These are phyloP conservation scores for Anser brachyrhynchus DNA, from an alignment of 2,113 vertebrate species.

Conservation along the genomic window DNA sequence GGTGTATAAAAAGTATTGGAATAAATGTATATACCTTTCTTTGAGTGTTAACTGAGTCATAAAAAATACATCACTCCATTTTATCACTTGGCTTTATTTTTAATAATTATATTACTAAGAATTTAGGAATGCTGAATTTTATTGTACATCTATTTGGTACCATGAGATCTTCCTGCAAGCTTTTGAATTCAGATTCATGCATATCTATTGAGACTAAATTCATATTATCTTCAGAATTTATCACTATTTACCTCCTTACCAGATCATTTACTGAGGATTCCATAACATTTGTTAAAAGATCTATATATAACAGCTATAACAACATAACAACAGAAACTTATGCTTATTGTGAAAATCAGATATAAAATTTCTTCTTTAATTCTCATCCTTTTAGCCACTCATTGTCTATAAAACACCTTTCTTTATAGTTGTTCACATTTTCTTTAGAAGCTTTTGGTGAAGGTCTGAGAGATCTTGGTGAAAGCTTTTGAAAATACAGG, in stretches of 20 bases:
- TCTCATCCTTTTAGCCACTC: neutral
- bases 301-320: rapidly evolving
- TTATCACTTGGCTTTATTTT: neutral
- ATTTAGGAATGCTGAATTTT: neutral
- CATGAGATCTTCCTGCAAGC: neutral
- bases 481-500: neutral
- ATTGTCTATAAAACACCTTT: neutral
- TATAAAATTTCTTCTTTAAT: neutral
- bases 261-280: neutral
- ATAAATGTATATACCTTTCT: neutral
- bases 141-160: neutral
- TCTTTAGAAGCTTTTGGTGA: neutral
- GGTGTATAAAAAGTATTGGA: neutral
- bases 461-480: neutral
- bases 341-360: neutral
- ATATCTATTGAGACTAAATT: neutral
- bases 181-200: neutral
- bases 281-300: neutral
- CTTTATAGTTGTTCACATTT: neutral
- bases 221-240: neutral
- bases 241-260: neutral
- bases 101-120: neutral
- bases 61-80: neutral
- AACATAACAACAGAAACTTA: neutral
- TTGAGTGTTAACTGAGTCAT: neutral